Percentiles rank a stretch among this genome's conserved stretches.
phyloP scores from a whole-genome alignment of 2,113 vertebrate genomes.

The human region DNA sequence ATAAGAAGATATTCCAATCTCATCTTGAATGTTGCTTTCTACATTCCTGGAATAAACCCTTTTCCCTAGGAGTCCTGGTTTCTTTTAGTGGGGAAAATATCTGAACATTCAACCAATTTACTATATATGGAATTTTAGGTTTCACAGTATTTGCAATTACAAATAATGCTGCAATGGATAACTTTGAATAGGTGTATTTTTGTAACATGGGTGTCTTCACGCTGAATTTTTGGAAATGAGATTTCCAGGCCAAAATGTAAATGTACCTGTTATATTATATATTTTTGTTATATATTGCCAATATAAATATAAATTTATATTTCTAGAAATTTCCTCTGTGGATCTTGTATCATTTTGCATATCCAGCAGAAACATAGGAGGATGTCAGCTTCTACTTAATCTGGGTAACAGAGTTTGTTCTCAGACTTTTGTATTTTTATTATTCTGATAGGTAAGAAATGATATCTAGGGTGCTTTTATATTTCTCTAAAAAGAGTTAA shows the following conservation, averaged over 20 bases:
- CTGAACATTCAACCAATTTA: neutral
- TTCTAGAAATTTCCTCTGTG: neutral
- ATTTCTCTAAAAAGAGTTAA: neutral
- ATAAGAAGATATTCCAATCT: neutral
- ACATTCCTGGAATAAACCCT: neutral
- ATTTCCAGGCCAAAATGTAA: conserved; percentile 31
- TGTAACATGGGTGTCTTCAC: neutral
- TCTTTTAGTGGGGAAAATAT: neutral
- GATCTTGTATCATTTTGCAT: neutral
- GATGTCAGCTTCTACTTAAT: neutral
- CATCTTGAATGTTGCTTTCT: neutral
- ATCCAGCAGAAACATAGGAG: neutral
- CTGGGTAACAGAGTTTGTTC: neutral
- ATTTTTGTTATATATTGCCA: neutral
- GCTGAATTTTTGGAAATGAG: neutral
- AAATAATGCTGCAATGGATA: neutral
- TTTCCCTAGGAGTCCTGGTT: neutral
- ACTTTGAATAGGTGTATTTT: neutral
- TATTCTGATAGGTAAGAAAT: neutral
- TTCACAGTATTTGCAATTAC: neutral
- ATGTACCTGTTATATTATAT: neutral
- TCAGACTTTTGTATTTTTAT: conserved; percentile 1
- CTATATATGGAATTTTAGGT: neutral
- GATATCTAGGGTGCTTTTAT: neutral
- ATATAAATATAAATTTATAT: conserved; percentile 11